Base-by-base conservation (phyloP, 2,797 vertebrate species). In the Xiphorhynchus erythropygius region DNA sequence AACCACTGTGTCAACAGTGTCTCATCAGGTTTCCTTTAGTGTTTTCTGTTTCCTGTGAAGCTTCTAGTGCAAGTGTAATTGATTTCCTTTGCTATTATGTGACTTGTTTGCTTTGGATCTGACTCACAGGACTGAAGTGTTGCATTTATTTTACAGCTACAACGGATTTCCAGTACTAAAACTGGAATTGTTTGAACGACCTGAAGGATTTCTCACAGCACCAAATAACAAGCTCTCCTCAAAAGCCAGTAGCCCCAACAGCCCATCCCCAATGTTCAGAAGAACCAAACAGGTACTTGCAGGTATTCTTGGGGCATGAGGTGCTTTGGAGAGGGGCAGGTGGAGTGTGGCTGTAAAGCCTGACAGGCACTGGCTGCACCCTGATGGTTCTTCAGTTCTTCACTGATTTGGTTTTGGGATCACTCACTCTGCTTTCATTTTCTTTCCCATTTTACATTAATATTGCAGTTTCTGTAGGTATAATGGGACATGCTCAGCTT, bases 261-360 rank as follows among this genome's bases (percentile, higher is more conserved):
- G 99, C 93, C 99, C 99, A 13, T 98, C 98, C 0, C 98, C 99
- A 35, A 99, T 99, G 98, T 99, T 99, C 93, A 98, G 99, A 91
- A 99, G 99, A 97, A 99, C 99, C 81, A 99, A 99, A 96, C 99
- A 99, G 99, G 99, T 99, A 96, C 75, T 94, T 96, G 84, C 27
- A 93, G 81, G 16, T 56, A 3, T 90, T 90, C 11, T 18, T 60
- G 52, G 64, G n/a, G 27, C 1, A 1, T 56, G 68, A 73, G 10
- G 13, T 1, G 5, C 55, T 92, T 65, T 47, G 35, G 14, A 18
- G 64, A 18, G 41, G 44, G 18, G 5, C 8, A 55, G n/a, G 11
- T 77, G 53, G 25, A 35, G 21, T 59, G 85, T 57, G 59, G 9
- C 68, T 64, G 7, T 46, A 3, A 41, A 52, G 33, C 33, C 18